Conservation (phyloP, 2,113 vertebrate genomes). For the Ceratotherium simum region DNA sequence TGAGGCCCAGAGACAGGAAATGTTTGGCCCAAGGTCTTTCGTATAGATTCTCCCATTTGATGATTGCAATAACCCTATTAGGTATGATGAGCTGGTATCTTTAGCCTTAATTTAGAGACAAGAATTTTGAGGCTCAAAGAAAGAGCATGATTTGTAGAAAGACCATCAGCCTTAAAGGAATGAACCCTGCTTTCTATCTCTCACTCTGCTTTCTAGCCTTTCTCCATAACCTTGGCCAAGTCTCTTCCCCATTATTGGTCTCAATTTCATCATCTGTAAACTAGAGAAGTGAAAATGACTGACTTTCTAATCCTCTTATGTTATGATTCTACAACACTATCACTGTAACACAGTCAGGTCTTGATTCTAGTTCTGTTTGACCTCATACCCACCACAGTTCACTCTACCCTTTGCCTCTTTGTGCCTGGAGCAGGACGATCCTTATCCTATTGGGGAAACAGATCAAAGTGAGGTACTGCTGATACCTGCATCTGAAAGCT, state of each 20-base stretch:
- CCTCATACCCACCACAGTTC: not conserved
- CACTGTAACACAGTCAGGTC: not conserved
- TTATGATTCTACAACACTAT: not conserved
- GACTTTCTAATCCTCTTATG: not conserved
- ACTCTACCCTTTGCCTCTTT: not conserved
- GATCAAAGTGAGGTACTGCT: not conserved
- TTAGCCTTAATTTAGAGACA: constrained; percentile 9
- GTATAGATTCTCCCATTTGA: not conserved
- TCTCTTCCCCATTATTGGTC: not conserved
- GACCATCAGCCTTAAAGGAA: not conserved
- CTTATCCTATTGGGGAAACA: not conserved
- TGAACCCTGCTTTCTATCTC: not conserved
- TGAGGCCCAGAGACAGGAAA: not conserved
- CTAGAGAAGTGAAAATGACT: not conserved
- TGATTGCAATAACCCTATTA: not conserved
- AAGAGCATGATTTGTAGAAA: not conserved
- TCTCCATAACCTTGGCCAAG: not conserved
- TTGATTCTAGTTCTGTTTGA: not conserved
- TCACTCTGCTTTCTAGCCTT: not conserved
- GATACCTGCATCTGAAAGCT: not conserved
- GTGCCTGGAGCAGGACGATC: not conserved
- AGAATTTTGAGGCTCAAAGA: not conserved
- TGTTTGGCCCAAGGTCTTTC: not conserved
- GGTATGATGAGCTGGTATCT: not conserved
- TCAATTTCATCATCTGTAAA: not conserved